Base-by-base conservation (phyloP, 2,888 invertebrate genomes). In the Netelia melanura region DNA sequence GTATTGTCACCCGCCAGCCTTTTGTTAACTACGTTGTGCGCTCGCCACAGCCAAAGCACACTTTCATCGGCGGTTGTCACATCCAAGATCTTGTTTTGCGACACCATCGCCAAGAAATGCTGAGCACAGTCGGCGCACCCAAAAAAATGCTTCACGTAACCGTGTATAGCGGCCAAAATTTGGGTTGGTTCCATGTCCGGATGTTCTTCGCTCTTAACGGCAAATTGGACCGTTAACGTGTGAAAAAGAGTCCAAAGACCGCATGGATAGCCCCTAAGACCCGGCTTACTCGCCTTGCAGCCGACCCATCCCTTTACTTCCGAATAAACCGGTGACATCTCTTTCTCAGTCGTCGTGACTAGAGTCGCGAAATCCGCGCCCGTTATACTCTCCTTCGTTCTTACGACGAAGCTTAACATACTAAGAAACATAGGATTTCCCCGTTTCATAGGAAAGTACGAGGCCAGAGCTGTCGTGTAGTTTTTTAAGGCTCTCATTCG, bases 201-300 rank as follows among this genome's bases (percentile, higher is more conserved):
- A 87, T 92, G 90, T 71, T 88, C 43, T 30, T 86, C 74, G 30
- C 86, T 71, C 8, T 83, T 86, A 3, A 87, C 84, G 0, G 91
- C 93, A 84, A 88, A 91, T 91, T 96, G 96, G 0, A 98, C 97
- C 0, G 98, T 98, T 79, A 99, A 94, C 54, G 97, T 97, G 92
- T 99, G 99, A 92, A 99, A 99, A 88, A 98, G 94, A 14, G 96
- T 97, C 99, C 99, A 99, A 48, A 99, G 94, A 0, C 98, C 97
- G 94, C 99, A 99, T 0, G 98, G 97, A 93, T 98, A 99, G 11
- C 99, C 98, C 71, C 99, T 95, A 89, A 95, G 96, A 84, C 95
- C 95, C 0, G 96, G 94, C 79, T 95, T 95, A 89, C 98, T 98
- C 10, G 98, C 98, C 88, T 95, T 95, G 92, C 99, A 99, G 1